phyloP scores from a whole-genome alignment of 1,140 invertebrate genomes.

The Cylas formicarius region DNA sequence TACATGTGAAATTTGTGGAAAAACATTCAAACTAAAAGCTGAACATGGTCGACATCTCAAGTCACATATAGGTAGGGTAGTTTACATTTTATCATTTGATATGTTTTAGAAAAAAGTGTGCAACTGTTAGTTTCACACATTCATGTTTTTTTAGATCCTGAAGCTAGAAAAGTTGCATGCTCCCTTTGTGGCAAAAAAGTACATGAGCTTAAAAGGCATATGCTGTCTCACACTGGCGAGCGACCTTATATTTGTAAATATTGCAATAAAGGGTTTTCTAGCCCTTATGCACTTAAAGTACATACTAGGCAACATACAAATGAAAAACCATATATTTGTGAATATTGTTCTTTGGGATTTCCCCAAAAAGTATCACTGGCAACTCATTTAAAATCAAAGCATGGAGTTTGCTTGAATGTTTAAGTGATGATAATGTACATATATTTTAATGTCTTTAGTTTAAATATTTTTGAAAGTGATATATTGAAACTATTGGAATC shows the following conservation, averaged over 20 bases:
- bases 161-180: conserved; percentile 27
- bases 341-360: conserved; percentile 27
- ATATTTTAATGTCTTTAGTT: too few relatives aligned
- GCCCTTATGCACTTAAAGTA: conserved; percentile 27
- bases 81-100: not conserved
- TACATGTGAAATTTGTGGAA: conserved; percentile 31
- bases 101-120: too few relatives aligned
- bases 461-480: too few relatives aligned
- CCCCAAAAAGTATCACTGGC: conserved; percentile 32
- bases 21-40: conserved; percentile 25
- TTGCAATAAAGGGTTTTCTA: conserved; percentile 34
- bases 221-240: conserved; percentile 33
- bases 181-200: conserved; percentile 30
- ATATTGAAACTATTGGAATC: too few relatives aligned
- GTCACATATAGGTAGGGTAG: conserved; percentile 22
- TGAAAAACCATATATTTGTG: conserved; percentile 30
- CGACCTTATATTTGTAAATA: conserved; percentile 26
- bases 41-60: conserved; percentile 31
- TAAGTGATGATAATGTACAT: too few relatives aligned
- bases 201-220: conserved; percentile 27
- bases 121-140: too few relatives aligned
- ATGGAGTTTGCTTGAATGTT: conserved; percentile 11
- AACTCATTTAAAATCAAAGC: conserved; percentile 31
- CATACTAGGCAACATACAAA: conserved; percentile 33
- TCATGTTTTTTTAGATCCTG: conserved; percentile 27